phyloP scores from a whole-genome alignment of 2,113 vertebrate genomes.

The Phoenicopterus ruber region DNA sequence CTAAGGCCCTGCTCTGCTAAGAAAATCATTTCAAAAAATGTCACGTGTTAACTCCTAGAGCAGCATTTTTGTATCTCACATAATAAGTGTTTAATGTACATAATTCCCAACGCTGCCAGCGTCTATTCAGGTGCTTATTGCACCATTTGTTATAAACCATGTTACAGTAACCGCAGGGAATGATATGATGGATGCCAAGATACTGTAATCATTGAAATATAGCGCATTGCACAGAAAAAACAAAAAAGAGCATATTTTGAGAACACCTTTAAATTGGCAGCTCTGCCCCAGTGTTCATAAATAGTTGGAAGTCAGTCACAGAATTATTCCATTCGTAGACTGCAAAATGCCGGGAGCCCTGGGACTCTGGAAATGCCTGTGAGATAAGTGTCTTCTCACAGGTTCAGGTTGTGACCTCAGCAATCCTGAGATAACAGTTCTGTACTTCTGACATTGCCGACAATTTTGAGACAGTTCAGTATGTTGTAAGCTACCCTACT shows the following conservation, averaged over 20 bases:
- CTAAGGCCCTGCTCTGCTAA: neutral
- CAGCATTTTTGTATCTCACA: neutral
- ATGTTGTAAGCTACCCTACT: neutral
- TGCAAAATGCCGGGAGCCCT: neutral
- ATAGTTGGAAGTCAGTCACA: neutral
- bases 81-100: neutral
- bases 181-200: neutral
- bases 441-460: rapidly evolving
- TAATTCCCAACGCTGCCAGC: neutral
- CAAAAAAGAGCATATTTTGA: neutral
- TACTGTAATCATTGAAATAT: neutral
- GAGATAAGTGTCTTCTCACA: neutral
- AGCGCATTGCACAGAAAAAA: rapidly evolving
- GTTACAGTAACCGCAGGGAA: neutral
- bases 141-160: neutral
- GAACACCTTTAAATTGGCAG: neutral
- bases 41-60: neutral
- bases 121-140: neutral
- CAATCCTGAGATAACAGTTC: neutral
- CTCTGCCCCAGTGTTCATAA: neutral
- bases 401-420: neutral
- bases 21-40: neutral
- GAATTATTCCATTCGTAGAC: neutral
- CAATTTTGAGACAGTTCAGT: neutral
- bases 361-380: neutral